These are phyloP conservation scores for Gonocerus acuteangulatus DNA, from an alignment of 2,888 invertebrate genomes.

Conservation along the genomic window DNA sequence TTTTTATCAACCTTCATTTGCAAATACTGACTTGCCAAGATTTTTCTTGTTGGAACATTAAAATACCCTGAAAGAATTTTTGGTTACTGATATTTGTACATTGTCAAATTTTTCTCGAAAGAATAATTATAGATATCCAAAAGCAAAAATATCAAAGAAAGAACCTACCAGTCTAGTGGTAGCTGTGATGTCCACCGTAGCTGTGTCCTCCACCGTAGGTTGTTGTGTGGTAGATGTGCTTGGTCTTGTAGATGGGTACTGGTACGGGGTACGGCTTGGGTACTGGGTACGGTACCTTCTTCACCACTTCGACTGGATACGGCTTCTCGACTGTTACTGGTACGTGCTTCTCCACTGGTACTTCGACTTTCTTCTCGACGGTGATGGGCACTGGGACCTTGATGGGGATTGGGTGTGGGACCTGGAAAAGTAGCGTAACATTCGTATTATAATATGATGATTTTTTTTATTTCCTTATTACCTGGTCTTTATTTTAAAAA, in stretches of 20 bases:
- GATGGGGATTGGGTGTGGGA: conserved; percentile 37
- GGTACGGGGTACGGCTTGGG: conserved; percentile 39
- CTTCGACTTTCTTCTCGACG: conserved; percentile 38
- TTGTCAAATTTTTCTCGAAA: neutral
- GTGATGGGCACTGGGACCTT: conserved; percentile 39
- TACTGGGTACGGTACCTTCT: conserved; percentile 39
- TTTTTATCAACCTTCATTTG: too few relatives aligned
- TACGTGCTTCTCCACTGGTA: conserved; percentile 39
- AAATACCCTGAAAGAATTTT: too few relatives aligned
- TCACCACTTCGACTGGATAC: conserved; percentile 38
- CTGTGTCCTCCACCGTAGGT: conserved; percentile 1
- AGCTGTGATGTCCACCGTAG: conserved; percentile 25
- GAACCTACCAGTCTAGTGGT: neutral
- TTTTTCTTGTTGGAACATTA: too few relatives aligned
- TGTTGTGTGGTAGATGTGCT: conserved; percentile 38
- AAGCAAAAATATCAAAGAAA: neutral
- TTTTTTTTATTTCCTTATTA: too few relatives aligned
- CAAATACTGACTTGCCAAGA: too few relatives aligned
- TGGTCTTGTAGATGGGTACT: conserved; percentile 39
- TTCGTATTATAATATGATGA: too few relatives aligned
- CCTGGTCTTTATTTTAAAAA: too few relatives aligned
- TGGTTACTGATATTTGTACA: neutral
- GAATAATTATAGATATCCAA: too few relatives aligned
- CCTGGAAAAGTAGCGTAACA: conserved; percentile 29
- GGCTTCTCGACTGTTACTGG: conserved; percentile 40